Conservation (phyloP, 2,797 vertebrate genomes). For the Merluccius polli region DNA sequence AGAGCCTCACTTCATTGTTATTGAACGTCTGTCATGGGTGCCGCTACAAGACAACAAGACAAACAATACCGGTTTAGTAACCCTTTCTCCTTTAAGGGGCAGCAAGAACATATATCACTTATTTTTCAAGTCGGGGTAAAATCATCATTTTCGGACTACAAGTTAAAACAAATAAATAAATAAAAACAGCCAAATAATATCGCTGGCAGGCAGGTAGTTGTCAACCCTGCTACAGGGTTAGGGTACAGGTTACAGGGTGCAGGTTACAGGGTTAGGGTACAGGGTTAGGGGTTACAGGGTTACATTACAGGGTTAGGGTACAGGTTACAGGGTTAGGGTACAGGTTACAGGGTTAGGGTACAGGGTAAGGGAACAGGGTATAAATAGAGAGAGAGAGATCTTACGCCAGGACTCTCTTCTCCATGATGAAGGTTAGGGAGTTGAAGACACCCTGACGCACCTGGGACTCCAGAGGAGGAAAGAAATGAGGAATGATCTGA, state of each 20-base stretch:
- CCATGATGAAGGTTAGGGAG: conserved; percentile 96
- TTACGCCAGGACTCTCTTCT: conserved; percentile 97
- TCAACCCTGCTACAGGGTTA: too few species aligned
- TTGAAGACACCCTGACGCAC: conserved; percentile 93
- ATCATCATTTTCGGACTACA: too few species aligned
- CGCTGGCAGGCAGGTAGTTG: too few species aligned
- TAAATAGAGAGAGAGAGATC: conserved; percentile 38
- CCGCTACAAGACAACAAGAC: neutral
- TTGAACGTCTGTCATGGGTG: neutral
- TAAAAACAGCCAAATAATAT: too few species aligned
- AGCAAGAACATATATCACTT: too few species aligned
- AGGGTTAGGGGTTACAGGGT: neutral
- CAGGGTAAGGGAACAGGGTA: neutral
- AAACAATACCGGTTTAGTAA: neutral
- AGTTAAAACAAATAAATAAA: too few species aligned
- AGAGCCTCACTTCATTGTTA: neutral
- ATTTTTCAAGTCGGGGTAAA: too few species aligned
- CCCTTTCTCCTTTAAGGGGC: neutral
- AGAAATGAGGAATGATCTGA: conserved; percentile 96
- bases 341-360: neutral
- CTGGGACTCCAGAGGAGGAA: conserved; percentile 84
- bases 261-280: too few species aligned
- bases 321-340: neutral
- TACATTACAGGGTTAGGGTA: too few species aligned
- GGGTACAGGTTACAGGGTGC: too few species aligned